Base-by-base conservation (phyloP, 2,888 invertebrate genomes). In the Cremastinae sp. region DNA sequence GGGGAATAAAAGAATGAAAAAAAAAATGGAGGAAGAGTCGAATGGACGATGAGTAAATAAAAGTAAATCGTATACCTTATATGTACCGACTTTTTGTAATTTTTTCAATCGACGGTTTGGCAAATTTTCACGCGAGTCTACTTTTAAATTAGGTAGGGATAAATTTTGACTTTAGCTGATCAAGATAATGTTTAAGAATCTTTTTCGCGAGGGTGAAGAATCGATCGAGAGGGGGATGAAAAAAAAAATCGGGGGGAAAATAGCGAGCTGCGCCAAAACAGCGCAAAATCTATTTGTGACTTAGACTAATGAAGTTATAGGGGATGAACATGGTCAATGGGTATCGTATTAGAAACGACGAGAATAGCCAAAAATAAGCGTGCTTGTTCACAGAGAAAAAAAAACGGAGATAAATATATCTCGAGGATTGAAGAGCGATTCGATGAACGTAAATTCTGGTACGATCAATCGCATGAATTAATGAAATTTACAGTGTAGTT, bases 261-360 rank as follows among this genome's bases (percentile, higher is more conserved):
- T 45, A 65, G 38, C 16, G 36, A 61, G 34, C 54, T n/a, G 49
- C 34, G 59, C 66, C n/a, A n/a, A 16, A 49, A 61, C 8, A 16
- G 28, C 53, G 62, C 64, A 43, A 58, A 58, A 59, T 69, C 69
- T 64, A 69, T 59, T 73, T 58, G 73, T 64, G 59, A 59, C 72
- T 58, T 76, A 76, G 75, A 62, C 68, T 76, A 76, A 66, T 53
- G 28, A 72, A 69, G 72, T 72, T 38, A 34, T 41, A 72, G 16
- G 34, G 28, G 38, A 20, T 22, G 14, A 16, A 66, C 14, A 49
- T 16, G 10, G 18, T 43, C 34, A 58, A 58, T 47, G n/a, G n/a
- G n/a, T n/a, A n/a, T n/a, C n/a, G n/a, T n/a, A n/a, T n/a, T n/a
- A 47, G 38, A 36, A 45, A 14, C 9, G n/a, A 54, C 36, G 16